These are phyloP conservation scores for Cenopis cana DNA, from an alignment of 2,888 invertebrate genomes.

Conservation along the genomic window DNA sequence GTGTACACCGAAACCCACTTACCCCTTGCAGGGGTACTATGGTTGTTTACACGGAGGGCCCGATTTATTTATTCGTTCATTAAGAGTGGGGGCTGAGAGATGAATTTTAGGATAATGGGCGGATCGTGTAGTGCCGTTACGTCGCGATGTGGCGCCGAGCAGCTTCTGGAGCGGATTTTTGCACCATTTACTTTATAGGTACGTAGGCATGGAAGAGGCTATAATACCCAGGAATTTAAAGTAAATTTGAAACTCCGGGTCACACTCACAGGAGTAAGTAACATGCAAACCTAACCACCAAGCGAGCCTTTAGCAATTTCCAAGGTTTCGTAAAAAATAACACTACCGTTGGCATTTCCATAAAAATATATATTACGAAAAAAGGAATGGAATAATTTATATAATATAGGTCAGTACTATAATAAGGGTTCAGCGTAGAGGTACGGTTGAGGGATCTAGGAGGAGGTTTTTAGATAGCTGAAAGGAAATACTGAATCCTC, in stretches of 20 bases:
- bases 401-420: no score
- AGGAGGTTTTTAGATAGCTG: no score
- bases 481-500: no score
- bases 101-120: slow-evolving; percentile 82
- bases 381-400: no score
- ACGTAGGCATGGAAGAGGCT: not conserved
- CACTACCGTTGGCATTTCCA: no score
- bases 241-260: no score
- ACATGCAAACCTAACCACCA: not conserved
- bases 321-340: no score
- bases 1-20: slow-evolving; percentile 84
- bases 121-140: slow-evolving; percentile 55
- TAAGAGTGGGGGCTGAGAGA: slow-evolving; percentile 78
- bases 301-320: no score
- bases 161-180: slow-evolving; percentile 29
- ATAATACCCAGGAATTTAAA: not conserved
- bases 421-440: no score
- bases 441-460: no score
- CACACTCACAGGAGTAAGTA: no score
- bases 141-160: slow-evolving; percentile 30
- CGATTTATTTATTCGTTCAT: slow-evolving; percentile 84
- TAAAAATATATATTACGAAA: no score
- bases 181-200: slow-evolving; percentile 14
- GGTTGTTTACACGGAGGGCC: slow-evolving; percentile 79
- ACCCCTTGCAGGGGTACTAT: slow-evolving; percentile 79